Evolutionary conservation across 1,140 invertebrate genomes (phyloP), one percentile per base, ranked within the genome.

Genomic region (Panagrolaimus sp.): DNA sequence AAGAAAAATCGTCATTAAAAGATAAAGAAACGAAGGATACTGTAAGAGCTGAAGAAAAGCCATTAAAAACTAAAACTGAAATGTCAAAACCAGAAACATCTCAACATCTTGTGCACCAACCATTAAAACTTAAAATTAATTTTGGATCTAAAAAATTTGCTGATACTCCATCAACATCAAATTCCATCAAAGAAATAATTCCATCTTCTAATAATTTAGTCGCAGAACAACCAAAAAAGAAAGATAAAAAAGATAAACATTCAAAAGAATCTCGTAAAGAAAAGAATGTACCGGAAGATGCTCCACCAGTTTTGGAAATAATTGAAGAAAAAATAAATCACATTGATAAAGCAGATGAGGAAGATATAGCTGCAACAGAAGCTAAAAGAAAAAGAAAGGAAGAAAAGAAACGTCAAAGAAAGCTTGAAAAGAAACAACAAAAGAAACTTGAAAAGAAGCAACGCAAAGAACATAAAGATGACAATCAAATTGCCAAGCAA

Each of bases 331-430:
- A 57, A 5, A 0, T 5, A 27, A 27, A 20, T 20, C 1, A 51
- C 8, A 25, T 20, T 23, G 8, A n/a, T 20, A n/a, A 11, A 27
- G n/a, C 0, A n/a, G n/a, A n/a, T 1, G 8, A 53, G 16, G 20
- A 53, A 53, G 13, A 53, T 14, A 20, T 20, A n/a, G 48, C 20
- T 13, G 51, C 4, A 9, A 11, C 1, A 11, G 51, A 57, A 20
- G 51, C 51, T 11, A 27, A 20, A 27, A 14, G 51, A 57, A 20
- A 20, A 27, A 13, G 20, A 16, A 57, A 57, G 8, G 51, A 13
- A 3, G 51, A 57, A 13, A 57, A 57, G 51, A 57, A 57, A 16
- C 51, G 51, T 2, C 51, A 11, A 27, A 57, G n/a, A n/a, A 57
- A 27, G 51, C 20, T n/a, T 9, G 51, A 57, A 57, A 57, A 57